Conservation (phyloP, 2,113 vertebrate species). For the Hippopotamus amphibius region DNA sequence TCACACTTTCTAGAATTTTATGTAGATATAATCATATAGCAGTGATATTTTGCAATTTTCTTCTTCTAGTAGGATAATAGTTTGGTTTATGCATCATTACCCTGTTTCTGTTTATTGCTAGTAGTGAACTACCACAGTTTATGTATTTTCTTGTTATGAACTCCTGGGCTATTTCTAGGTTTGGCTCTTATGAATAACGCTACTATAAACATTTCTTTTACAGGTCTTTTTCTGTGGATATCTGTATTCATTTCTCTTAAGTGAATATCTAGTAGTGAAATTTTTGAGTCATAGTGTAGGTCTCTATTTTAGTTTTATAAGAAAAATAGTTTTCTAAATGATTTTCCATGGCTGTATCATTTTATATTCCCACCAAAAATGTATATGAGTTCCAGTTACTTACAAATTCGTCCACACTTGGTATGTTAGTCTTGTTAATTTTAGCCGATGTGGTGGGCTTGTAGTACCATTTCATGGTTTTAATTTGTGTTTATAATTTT, state of each 20-base stretch:
- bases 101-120: background rate
- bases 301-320: background rate
- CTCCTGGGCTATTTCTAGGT: background rate
- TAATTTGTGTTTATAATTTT: background rate
- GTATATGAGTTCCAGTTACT: background rate
- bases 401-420: background rate
- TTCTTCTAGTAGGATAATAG: background rate
- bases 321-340: background rate
- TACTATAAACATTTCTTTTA: background rate
- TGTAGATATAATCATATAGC: background rate
- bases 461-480: background rate
- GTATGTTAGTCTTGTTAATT: background rate
- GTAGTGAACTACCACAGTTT: background rate
- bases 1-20: conserved; percentile 12
- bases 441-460: background rate
- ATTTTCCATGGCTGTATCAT: background rate
- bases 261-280: background rate
- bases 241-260: background rate
- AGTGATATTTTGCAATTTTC: background rate
- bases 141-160: background rate
- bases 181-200: background rate
- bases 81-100: background rate
- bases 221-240: background rate
- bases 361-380: background rate
- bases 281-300: background rate